Conservation (phyloP, 2,113 vertebrate species). For the Microtus pennsylvanicus region DNA sequence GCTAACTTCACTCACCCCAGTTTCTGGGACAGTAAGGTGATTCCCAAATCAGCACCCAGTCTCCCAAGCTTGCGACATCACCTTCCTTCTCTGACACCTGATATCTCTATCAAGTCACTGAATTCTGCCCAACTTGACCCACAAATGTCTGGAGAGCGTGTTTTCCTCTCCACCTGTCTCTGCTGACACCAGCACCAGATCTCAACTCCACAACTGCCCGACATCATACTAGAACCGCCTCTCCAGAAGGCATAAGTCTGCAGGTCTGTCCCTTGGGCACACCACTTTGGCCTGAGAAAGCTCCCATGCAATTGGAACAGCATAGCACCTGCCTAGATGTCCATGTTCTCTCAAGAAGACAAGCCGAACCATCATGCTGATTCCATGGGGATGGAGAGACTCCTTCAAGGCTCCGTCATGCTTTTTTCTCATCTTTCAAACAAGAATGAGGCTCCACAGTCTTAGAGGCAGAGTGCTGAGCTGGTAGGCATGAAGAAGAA, state of each 20-base stretch:
- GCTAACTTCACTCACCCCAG: not conserved
- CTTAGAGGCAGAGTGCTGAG: not conserved
- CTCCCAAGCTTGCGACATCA: not conserved
- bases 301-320: rapidly evolving
- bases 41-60: not conserved
- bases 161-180: not conserved
- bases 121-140: not conserved
- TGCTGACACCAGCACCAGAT: rapidly evolving
- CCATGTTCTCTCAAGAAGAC: not conserved
- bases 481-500: not conserved
- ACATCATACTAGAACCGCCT: not conserved
- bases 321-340: not conserved
- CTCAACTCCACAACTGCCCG: rapidly evolving
- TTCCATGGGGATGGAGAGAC: too few relatives aligned
- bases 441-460: too few relatives aligned
- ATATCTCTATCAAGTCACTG: not conserved
- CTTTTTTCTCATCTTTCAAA: not conserved
- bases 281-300: not conserved
- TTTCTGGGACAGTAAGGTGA: rapidly evolving
- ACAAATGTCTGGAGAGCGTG: not conserved
- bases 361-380: rapidly evolving
- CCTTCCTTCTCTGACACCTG: not conserved
- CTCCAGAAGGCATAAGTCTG: rapidly evolving
- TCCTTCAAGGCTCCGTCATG: rapidly evolving
- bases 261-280: rapidly evolving